These are phyloP conservation scores for Deroplatys truncata DNA, from an alignment of 2,888 invertebrate species.

Conservation along the genomic window DNA sequence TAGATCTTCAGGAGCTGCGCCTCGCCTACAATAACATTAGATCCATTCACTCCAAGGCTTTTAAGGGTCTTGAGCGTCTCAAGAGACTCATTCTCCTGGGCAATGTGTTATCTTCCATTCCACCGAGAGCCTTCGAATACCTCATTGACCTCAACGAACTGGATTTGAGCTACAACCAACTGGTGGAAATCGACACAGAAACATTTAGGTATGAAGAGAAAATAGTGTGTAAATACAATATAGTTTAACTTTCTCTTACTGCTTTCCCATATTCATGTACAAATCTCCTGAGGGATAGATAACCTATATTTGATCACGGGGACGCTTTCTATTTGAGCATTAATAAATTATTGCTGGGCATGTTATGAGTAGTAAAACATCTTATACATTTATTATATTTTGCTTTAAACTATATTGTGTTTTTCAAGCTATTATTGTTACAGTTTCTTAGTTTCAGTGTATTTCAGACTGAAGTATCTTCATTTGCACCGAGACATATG, in stretches of 20 bases:
- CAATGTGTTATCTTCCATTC: not conserved
- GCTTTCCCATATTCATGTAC: not conserved
- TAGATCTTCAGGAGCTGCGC: not conserved
- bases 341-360: not conserved
- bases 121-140: not conserved
- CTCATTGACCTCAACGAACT: not conserved
- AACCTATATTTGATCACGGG: too few relatives aligned
- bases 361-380: not conserved
- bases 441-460: too few relatives aligned
- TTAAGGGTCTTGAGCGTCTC: not conserved
- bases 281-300: not conserved
- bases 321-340: not conserved
- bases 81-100: not conserved
- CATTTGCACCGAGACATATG: too few relatives aligned
- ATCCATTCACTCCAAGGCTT: not conserved
- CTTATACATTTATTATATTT: too few relatives aligned
- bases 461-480: too few relatives aligned
- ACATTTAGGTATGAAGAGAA: not conserved
- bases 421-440: too few relatives aligned
- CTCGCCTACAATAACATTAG: not conserved
- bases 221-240: not conserved
- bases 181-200: not conserved
- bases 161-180: not conserved
- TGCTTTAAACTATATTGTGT: too few relatives aligned
- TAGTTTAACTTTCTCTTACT: too few relatives aligned